These are phyloP conservation scores for Phrynosoma platyrhinos DNA, from an alignment of 2,113 vertebrate genomes.

Conservation along the genomic window DNA sequence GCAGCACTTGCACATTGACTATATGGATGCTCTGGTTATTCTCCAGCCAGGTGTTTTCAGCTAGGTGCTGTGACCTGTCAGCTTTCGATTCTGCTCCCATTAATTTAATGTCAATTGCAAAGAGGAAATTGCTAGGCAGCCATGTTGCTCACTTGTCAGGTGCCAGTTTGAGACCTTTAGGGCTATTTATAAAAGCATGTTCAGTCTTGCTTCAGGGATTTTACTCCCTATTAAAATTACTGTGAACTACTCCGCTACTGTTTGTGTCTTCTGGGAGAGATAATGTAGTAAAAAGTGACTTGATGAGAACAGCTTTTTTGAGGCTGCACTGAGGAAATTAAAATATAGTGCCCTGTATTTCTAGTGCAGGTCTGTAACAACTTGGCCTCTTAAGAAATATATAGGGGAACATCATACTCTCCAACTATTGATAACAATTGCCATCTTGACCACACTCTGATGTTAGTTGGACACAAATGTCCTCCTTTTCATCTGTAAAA, in stretches of 20 bases:
- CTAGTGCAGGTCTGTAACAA: too few relatives aligned
- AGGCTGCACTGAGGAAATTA: too few relatives aligned
- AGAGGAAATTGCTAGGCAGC: neutral
- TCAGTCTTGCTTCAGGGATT: neutral
- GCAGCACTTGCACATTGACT: neutral
- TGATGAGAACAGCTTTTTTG: too few relatives aligned
- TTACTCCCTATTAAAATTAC: neutral
- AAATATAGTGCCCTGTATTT: too few relatives aligned
- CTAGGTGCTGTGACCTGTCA: neutral
- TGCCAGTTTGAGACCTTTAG: neutral
- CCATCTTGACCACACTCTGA: too few relatives aligned
- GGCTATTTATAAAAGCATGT: neutral
- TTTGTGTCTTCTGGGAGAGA: neutral
- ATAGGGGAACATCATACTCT: too few relatives aligned
- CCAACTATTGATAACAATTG: too few relatives aligned
- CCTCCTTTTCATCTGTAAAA: too few relatives aligned
- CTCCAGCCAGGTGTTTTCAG: slow-evolving; percentile 3
- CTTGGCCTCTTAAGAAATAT: too few relatives aligned
- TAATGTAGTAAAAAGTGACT: too few relatives aligned
- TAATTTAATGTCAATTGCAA: neutral
- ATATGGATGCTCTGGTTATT: neutral
- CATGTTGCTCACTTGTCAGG: neutral
- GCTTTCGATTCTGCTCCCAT: neutral
- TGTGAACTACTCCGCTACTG: neutral
- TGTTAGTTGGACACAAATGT: too few relatives aligned